These are phyloP conservation scores for Thamnophis sirtalis DNA, from an alignment of 2,113 vertebrate genomes.

Conservation along the genomic window DNA sequence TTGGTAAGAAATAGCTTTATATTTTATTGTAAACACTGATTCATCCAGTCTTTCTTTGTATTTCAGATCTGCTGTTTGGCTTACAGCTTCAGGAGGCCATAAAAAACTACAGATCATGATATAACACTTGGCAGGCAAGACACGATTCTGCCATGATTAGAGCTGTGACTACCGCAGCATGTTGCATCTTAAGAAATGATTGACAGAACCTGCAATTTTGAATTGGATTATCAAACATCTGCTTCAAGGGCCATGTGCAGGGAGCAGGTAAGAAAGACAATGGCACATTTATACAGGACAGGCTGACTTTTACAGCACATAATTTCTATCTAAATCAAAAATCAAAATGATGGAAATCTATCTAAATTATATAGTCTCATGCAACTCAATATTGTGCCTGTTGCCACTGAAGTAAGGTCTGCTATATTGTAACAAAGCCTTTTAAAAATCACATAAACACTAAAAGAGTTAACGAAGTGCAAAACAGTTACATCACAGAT, in stretches of 20 bases:
- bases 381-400: neutral
- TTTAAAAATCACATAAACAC: neutral
- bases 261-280: conserved; percentile 9
- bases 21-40: conserved; percentile 17
- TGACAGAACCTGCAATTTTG: conserved; percentile 4
- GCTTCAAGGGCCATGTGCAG: neutral
- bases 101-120: conserved; percentile 30
- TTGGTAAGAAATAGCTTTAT: conserved; percentile 2
- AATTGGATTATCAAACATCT: conserved; percentile 28
- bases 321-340: neutral
- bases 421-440: neutral
- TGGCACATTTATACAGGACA: neutral
- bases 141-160: conserved; percentile 36
- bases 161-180: conserved; percentile 3
- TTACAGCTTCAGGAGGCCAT: conserved; percentile 37
- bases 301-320: neutral
- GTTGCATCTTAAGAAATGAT: conserved; percentile 32
- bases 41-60: conserved; percentile 26
- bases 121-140: conserved; percentile 42
- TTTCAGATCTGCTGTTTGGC: conserved; percentile 30
- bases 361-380: neutral
- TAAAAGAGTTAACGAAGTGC: conserved; percentile 34
- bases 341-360: neutral
- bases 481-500: conserved; percentile 38
- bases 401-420: neutral